phyloP scores from a whole-genome alignment of 2,113 vertebrate genomes.

The Dromaius novaehollandiae region DNA sequence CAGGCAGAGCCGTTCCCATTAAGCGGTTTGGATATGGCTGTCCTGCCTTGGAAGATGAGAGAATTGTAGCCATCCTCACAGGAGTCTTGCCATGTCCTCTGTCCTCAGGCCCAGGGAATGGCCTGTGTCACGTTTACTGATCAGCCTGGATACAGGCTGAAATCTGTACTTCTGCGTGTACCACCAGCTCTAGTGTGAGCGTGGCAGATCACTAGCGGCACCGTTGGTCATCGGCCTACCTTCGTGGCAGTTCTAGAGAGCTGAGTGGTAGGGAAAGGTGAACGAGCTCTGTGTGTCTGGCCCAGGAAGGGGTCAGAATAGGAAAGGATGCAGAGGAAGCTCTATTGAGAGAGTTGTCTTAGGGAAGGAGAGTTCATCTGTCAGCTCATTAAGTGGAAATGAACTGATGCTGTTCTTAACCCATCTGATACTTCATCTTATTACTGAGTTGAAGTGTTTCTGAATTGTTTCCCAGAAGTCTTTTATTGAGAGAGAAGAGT shows the following conservation, averaged over 20 bases:
- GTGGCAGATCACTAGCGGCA: background rate
- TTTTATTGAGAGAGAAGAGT: background rate
- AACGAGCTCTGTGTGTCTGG: background rate
- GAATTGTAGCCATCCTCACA: no score
- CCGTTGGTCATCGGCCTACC: background rate
- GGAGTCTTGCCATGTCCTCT: no score
- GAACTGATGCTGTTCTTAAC: background rate
- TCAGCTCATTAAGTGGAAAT: background rate
- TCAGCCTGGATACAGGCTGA: background rate
- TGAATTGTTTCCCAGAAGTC: background rate
- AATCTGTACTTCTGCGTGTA: background rate
- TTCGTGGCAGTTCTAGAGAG: background rate
- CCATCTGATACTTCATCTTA: background rate
- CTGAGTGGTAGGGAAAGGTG: background rate
- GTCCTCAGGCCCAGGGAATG: no score
- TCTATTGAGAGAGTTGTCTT: background rate
- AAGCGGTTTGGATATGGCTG: no score
- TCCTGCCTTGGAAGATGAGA: no score
- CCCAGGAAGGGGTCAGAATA: background rate
- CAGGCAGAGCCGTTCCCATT: no score
- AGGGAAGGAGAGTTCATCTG: background rate
- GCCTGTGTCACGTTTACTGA: background rate
- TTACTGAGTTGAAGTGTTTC: background rate
- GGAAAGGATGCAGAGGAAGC: background rate
- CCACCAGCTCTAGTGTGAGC: background rate